Base-by-base conservation (phyloP, 1,140 invertebrate species). In the Pinna nobilis region DNA sequence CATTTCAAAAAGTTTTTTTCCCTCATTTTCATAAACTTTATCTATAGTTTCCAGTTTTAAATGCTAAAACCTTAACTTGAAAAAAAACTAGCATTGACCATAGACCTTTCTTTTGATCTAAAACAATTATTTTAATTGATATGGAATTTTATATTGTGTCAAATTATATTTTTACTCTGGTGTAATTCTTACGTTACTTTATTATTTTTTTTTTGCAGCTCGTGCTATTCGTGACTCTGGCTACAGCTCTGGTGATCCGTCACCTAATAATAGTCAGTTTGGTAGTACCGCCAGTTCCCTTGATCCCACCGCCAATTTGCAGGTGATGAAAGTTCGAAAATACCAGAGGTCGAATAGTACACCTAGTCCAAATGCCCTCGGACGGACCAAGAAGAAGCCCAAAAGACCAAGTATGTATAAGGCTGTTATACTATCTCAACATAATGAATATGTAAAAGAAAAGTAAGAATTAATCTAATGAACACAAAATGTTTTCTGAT, bases 211-310 rank as follows among this genome's bases (percentile, higher is more conserved):
- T 6, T 63, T 9, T 63, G 18, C 28, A 63, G 59, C 59, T 63
- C 59, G 59, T n/a, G 74, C 69, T 51, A 86, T 85, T 65, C 78
- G 86, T 33, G 87, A 88, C 68, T 88, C 86, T 9, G 87, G 87
- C 9, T 79, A 88, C 28, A 80, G 86, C 69, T 88, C 86, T 3
- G 82, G 84, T 23, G 86, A 88, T 49, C 86, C 84, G 0, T 87
- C 86, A 4, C 87, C 87, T 0, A 85, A 84, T 47, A 78, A 79
- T 37, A 60, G 79, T 41, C 78, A 76, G 0, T 28, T 6, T 23
- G 35, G 76, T 5, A 64, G 51, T 15, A 64, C 51, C 0, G 15
- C 55, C 0, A 47, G 60, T 25, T 60, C 67, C 9, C 20, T 64
- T 0, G 66, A 78, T 23, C 49, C 51, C 3, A 25, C 71, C 15